Base-by-base conservation (phyloP, 2,797 vertebrate genomes). In the Sebastolobus altivelis region DNA sequence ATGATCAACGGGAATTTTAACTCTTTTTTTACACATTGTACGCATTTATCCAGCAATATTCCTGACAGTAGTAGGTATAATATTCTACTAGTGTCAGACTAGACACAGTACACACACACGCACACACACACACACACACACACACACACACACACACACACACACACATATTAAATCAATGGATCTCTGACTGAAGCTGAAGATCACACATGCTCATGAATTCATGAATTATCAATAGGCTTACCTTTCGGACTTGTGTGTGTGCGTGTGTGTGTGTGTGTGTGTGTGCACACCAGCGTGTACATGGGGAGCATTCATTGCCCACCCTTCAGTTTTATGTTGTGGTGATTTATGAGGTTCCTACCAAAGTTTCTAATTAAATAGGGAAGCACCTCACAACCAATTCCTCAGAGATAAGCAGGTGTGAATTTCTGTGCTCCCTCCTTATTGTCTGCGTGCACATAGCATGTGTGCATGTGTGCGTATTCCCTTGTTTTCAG, bases 391-490 rank as follows among this genome's bases (percentile, higher is more conserved):
- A 88, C 82, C 88, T 88, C 87, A 85, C 79, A 83, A 82, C 62
- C 89, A 92, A 93, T 93, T 92, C 93, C 91, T 94, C 84, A 75
- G 90, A 94, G 91, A 94, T 91, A 92, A 93, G 88, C 87, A 79
- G 83, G 86, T 91, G 87, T 81, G 85, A 35, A 87, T 84, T 76
- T 82, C 74, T 84, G 81, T 83, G 83, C 65, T 75, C 71, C 61
- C 80, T 81, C 76, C 82, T 85, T 78, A 80, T 85, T 82, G 75
- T 90, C 66, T 79, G 79, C 7, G 35, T 71, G 70, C 62, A 22
- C 43, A 46, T 18, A 18, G 43, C 18, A 46, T 46, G 62, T 69
- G 68, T 72, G 54, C 31, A 43, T 52, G 54, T 72, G 83, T 87
- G 82, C 86, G 20, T 70, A 74, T 67, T 79, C 84, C 72, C 80